Percentiles rank a stretch among this genome's conserved stretches.
These are phyloP conservation scores for Hedya salicella DNA, from an alignment of 2,888 invertebrate genomes.

Conservation along the genomic window DNA sequence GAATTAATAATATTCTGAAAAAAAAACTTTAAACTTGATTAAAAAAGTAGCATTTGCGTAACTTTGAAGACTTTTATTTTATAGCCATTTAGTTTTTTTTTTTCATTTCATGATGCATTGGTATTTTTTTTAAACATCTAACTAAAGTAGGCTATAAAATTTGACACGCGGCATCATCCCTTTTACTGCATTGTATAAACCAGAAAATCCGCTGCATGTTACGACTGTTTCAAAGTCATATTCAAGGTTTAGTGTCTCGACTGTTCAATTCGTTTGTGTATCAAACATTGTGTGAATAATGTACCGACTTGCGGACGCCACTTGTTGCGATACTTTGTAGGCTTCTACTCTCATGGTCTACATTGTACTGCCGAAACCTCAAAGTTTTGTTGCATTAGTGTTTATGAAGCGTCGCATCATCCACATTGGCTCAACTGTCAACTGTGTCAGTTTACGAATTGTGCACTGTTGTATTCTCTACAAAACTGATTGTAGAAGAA, in stretches of 20 bases:
- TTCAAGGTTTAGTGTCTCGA: neutral
- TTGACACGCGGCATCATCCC: too few species aligned
- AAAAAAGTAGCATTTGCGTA: too few species aligned
- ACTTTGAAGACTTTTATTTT: too few species aligned
- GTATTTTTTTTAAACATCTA: too few species aligned
- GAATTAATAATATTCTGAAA: too few species aligned
- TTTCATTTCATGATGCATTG: too few species aligned
- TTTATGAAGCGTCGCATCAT: neutral
- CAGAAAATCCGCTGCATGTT: neutral
- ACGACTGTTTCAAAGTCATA: neutral
- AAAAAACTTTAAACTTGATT: too few species aligned
- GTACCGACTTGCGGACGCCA: neutral
- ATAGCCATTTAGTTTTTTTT: too few species aligned
- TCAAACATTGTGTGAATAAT: constrained; percentile 16
- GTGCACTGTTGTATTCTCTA: neutral
- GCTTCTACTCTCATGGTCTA: neutral
- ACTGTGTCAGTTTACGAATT: neutral
- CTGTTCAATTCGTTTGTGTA: constrained; percentile 1
- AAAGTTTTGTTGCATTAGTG: constrained; percentile 30
- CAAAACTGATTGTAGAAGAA: too few species aligned
- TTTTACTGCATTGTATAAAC: neutral
- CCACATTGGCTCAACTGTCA: neutral
- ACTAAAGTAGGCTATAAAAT: too few species aligned
- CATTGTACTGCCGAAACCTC: constrained; percentile 14
- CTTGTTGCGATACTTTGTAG: constrained; percentile 11